Percentiles rank a stretch among this genome's conserved stretches.
Conservation (phyloP, 2,113 vertebrate species). For the Acrocephalus arundinaceus region DNA sequence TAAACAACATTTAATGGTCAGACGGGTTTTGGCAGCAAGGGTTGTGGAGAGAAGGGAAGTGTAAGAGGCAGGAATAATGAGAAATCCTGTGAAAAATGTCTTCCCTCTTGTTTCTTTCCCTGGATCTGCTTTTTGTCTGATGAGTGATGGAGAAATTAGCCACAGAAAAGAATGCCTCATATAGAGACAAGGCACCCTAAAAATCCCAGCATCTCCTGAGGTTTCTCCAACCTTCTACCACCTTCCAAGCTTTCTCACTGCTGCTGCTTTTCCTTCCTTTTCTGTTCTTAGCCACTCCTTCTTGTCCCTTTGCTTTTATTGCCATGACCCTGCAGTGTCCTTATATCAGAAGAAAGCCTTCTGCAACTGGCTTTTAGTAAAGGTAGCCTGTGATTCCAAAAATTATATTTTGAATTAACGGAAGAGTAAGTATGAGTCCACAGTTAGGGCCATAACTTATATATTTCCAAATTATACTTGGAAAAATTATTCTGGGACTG, state of each 20-base stretch:
- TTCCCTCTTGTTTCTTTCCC: neutral
- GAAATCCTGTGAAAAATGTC: neutral
- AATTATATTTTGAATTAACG: neutral
- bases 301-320: neutral
- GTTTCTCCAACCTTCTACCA: neutral
- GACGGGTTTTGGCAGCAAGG: neutral
- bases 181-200: neutral
- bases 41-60: neutral
- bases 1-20: neutral
- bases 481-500: neutral
- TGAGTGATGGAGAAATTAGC: neutral
- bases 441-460: neutral
- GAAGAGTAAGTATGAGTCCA: neutral
- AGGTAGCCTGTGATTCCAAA: neutral
- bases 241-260: neutral
- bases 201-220: neutral
- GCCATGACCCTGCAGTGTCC: neutral
- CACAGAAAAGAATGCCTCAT: neutral
- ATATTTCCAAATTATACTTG: neutral
- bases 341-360: neutral
- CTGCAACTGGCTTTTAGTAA: neutral
- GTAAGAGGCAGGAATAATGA: neutral
- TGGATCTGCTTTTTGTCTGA: neutral
- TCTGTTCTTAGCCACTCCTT: neutral
- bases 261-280: neutral